Conservation (phyloP, 1,140 invertebrate genomes). For the Drosophila pandora region DNA sequence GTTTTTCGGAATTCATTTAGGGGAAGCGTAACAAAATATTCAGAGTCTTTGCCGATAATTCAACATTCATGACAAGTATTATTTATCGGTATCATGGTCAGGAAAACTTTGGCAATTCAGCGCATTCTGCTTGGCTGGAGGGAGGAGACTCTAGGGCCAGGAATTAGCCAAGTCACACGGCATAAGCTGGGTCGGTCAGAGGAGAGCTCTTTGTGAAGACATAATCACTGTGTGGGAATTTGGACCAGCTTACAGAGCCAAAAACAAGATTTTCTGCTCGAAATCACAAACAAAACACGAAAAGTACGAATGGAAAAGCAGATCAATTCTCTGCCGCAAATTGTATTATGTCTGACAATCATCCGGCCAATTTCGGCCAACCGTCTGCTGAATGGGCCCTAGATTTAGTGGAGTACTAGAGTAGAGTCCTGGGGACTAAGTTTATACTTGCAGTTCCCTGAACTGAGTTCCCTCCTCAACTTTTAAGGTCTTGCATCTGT, state of each 20-base stretch:
- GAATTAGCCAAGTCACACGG: slow-evolving; percentile 27
- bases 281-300: slow-evolving; percentile 42
- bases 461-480: background rate
- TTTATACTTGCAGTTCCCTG: slow-evolving; percentile 5
- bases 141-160: background rate
- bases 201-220: slow-evolving; percentile 8
- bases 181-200: slow-evolving; percentile 15
- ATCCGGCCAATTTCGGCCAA: background rate
- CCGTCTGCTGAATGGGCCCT: background rate
- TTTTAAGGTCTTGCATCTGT: slow-evolving; percentile 6
- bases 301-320: slow-evolving; percentile 28
- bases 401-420: slow-evolving; percentile 17
- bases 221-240: slow-evolving; percentile 52
- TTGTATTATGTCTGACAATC: slow-evolving; percentile 35
- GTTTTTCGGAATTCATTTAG: slow-evolving; percentile 6
- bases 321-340: background rate
- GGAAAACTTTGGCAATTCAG: background rate
- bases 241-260: slow-evolving; percentile 11
- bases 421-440: background rate
- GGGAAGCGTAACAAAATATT: background rate
- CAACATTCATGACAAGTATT: slow-evolving; percentile 30
- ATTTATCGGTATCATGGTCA: slow-evolving; percentile 25
- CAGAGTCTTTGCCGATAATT: background rate
- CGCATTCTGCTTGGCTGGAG: background rate
- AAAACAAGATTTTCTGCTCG: slow-evolving; percentile 50